These are phyloP conservation scores for Macrosoma leucophasiata DNA, from an alignment of 2,888 invertebrate species.

Conservation along the genomic window DNA sequence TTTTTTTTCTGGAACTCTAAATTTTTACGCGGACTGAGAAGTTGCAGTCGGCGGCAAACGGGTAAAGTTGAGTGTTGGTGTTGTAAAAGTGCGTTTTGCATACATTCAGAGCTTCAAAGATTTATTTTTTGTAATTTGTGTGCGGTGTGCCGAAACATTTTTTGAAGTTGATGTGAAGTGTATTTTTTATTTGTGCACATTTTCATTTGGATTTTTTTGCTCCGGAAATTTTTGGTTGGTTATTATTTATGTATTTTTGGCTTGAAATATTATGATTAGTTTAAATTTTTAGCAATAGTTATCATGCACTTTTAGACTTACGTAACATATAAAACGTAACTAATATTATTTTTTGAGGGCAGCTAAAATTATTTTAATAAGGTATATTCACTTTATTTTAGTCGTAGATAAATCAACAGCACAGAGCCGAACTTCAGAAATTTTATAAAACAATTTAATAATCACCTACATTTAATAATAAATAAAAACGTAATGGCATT, in stretches of 20 bases:
- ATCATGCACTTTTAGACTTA: too few species aligned
- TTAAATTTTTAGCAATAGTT: too few species aligned
- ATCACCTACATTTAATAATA: too few species aligned
- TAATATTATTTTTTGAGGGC: too few species aligned
- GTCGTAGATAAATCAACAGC: too few species aligned
- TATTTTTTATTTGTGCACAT: conserved; percentile 66
- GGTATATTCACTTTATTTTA: too few species aligned
- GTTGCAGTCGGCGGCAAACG: conserved; percentile 65
- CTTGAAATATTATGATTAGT: conserved; percentile 21
- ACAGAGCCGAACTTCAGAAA: too few species aligned
- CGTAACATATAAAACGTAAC: too few species aligned
- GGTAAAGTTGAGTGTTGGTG: conserved; percentile 71
- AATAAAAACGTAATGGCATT: too few species aligned
- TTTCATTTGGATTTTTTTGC: conserved; percentile 71
- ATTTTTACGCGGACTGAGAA: conserved; percentile 36
- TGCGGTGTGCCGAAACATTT: conserved; percentile 60
- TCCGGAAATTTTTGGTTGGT: conserved; percentile 70
- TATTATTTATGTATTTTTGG: conserved; percentile 44
- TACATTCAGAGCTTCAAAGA: conserved; percentile 58
- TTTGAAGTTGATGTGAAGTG: conserved; percentile 66
- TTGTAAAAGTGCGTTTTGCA: conserved; percentile 55
- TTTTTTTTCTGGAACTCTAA: conserved; percentile 33
- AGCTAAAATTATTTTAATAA: too few species aligned
- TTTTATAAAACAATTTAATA: too few species aligned
- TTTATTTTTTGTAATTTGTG: conserved; percentile 53